These are phyloP conservation scores for Pollenia griseotomentosa DNA, from an alignment of 2,888 invertebrate genomes.

Conservation along the genomic window DNA sequence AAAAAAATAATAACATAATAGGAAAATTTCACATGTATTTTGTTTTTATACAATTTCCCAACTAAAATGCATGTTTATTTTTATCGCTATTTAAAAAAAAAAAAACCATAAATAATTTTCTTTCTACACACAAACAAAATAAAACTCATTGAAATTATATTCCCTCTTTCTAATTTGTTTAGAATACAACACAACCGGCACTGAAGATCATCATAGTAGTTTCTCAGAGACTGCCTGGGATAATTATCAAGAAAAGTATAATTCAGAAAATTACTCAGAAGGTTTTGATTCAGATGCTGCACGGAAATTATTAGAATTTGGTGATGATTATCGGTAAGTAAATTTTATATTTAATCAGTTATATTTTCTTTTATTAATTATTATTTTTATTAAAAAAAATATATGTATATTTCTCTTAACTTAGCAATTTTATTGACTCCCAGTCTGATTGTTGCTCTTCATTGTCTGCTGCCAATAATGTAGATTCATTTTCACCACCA, in stretches of 20 bases:
- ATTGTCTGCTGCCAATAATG: constrained; percentile 87
- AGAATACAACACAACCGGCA: constrained; percentile 86
- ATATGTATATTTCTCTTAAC: constrained; percentile 18
- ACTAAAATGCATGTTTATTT: constrained; percentile 41
- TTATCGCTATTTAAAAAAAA: constrained; percentile 20
- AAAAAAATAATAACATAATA: constrained; percentile 3
- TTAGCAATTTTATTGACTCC: constrained; percentile 91
- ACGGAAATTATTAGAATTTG: constrained; percentile 92
- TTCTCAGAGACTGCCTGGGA: constrained; percentile 98
- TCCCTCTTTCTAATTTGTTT: constrained; percentile 35
- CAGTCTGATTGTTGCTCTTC: constrained; percentile 95
- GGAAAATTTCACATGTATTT: constrained; percentile 8
- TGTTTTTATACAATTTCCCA: neutral
- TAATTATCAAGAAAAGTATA: constrained; percentile 97
- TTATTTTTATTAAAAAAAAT: too few relatives aligned
- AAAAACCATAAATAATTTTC: constrained; percentile 5
- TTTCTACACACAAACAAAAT: neutral
- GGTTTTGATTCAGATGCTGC: constrained; percentile 93
- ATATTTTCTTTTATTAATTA: neutral
- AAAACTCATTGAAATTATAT: neutral
- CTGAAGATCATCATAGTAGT: constrained; percentile 90
- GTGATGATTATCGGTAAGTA: constrained; percentile 91
- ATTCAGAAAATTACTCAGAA: constrained; percentile 95
- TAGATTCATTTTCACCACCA: constrained; percentile 85
- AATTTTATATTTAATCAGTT: constrained; percentile 6